Evolutionary conservation across 2,888 invertebrate species (phyloP).

Genomic region (Chrysotoxum bicinctum): DNA sequence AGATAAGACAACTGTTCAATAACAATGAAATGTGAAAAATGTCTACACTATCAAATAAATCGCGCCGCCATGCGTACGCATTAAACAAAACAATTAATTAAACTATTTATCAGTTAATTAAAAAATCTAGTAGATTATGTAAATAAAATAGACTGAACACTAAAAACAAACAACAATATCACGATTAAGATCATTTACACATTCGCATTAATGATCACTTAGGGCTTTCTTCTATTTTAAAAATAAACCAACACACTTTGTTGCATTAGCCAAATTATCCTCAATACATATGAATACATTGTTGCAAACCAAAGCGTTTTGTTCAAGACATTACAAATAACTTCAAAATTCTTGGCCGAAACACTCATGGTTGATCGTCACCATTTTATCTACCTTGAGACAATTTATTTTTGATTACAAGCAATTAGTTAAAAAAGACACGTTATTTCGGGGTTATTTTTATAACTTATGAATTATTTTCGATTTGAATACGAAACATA

Average conservation of each 20-base stretch:
- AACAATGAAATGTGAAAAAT: neutral
- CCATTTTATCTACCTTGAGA: constrained; percentile 3
- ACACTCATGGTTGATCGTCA: neutral
- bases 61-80: neutral
- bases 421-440: neutral
- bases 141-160: neutral
- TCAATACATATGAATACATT: neutral
- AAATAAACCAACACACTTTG: neutral
- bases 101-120: neutral
- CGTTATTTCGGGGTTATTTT: neutral
- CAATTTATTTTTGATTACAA: constrained; percentile 3
- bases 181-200: neutral
- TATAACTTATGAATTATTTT: neutral
- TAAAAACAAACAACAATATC: neutral
- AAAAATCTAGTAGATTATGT: neutral
- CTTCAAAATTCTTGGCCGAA: constrained; percentile 4
- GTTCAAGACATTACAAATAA: neutral
- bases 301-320: neutral
- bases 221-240: neutral
- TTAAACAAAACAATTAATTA: neutral
- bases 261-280: constrained; percentile 5
- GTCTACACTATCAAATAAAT: neutral
- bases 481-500: neutral
- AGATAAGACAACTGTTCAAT: too few species aligned
- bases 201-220: neutral